A percentile compares a stretch with the other conserved stretches of the same genome.
Conservation (phyloP, 2,797 vertebrate genomes). For the Labeo calbasu region DNA sequence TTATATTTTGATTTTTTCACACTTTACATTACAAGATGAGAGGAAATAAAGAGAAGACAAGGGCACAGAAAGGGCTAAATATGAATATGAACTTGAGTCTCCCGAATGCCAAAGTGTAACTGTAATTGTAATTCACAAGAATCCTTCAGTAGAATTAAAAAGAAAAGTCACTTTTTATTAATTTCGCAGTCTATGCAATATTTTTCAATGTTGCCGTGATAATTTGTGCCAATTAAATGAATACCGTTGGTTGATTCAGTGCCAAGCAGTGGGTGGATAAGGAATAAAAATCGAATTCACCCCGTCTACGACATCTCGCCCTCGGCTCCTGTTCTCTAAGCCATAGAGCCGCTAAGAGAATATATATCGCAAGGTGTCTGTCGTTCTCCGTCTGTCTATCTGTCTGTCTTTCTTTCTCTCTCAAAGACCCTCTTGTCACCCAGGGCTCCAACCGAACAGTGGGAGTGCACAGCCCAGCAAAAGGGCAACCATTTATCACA, state of each 20-base stretch:
- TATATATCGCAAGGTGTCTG: conserved; percentile 43
- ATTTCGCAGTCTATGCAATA: not conserved
- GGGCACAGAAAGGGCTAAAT: not conserved
- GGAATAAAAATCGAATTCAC: conserved; percentile 63
- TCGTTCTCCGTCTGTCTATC: conserved; percentile 43
- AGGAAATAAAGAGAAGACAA: not conserved
- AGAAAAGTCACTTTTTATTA: not conserved
- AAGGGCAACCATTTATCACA: conserved; percentile 95
- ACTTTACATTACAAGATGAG: not conserved
- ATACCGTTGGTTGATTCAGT: conserved; percentile 22
- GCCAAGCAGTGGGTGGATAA: conserved; percentile 52
- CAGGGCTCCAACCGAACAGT: conserved; percentile 83
- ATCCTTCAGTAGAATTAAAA: not conserved
- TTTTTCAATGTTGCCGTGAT: not conserved
- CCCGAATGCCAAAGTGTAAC: not conserved
- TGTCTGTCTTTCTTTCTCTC: conserved; percentile 60
- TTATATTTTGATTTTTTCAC: not conserved
- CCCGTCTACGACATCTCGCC: conserved; percentile 58
- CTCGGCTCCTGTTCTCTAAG: conserved; percentile 48
- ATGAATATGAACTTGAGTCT: not conserved
- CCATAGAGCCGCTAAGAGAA: conserved; percentile 47
- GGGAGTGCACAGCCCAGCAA: conserved; percentile 84
- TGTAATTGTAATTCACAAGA: no score
- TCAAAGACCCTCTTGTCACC: conserved; percentile 84
- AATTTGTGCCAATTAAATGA: conserved; percentile 14